These are phyloP conservation scores for Chromoteleia sp. DNA, from an alignment of 2,888 invertebrate species.

Conservation along the genomic window DNA sequence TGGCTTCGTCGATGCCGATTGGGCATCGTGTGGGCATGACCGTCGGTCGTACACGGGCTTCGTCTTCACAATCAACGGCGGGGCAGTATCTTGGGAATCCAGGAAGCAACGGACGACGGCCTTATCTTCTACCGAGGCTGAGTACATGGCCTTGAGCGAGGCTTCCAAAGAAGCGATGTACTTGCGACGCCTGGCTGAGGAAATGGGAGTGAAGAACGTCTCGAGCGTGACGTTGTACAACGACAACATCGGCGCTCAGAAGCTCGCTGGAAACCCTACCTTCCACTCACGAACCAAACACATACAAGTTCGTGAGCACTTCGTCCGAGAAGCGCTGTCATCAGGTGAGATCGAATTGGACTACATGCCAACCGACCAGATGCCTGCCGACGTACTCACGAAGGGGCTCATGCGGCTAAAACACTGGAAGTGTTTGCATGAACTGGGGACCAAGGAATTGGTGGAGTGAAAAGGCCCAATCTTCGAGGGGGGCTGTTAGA, in stretches of 20 bases:
- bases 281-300: conserved; percentile 43
- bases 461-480: neutral
- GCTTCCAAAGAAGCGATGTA: conserved; percentile 47
- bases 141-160: conserved; percentile 21
- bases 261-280: conserved; percentile 26
- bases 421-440: conserved; percentile 24
- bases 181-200: conserved; percentile 13
- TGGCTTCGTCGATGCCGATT: conserved; percentile 22
- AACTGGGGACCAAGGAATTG: neutral
- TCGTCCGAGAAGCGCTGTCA: conserved; percentile 14
- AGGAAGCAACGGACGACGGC: conserved; percentile 41
- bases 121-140: conserved; percentile 28
- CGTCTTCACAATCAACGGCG: conserved; percentile 6
- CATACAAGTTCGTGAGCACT: conserved; percentile 33
- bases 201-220: neutral
- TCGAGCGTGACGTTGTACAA: neutral
- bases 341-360: conserved; percentile 1
- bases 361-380: conserved; percentile 18
- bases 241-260: conserved; percentile 47
- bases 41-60: conserved; percentile 23
- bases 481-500: conserved; percentile 5
- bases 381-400: conserved; percentile 27
- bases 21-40: conserved; percentile 2
- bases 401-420: conserved; percentile 14
- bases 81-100: conserved; percentile 25